Conservation (phyloP, 2,797 vertebrate species). For the Acanthornis magna region DNA sequence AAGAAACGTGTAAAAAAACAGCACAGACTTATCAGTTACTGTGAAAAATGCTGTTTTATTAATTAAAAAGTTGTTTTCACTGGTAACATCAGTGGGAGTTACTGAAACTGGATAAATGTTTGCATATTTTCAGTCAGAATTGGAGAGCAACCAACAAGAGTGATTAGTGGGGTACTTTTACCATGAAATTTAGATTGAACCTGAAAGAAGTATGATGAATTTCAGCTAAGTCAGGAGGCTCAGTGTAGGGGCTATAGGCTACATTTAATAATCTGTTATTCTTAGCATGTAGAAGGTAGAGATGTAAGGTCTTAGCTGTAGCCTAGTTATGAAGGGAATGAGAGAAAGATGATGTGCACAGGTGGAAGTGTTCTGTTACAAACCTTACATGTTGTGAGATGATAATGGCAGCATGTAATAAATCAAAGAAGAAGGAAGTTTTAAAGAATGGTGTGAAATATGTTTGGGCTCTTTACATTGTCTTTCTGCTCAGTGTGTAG, state of each 20-base stretch:
- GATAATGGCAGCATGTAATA: not conserved
- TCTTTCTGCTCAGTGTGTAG: not conserved
- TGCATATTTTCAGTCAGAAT: not conserved
- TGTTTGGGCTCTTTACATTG: not conserved
- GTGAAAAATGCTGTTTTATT: not conserved
- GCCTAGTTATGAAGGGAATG: not conserved
- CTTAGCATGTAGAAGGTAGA: not conserved
- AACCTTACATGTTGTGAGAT: not conserved
- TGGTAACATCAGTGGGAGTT: not conserved
- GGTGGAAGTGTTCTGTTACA: not conserved
- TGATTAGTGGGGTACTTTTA: not conserved
- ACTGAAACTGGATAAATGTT: not conserved
- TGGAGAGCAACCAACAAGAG: not conserved
- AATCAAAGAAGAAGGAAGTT: not conserved
- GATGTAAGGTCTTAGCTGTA: not conserved
- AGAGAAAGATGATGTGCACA: not conserved
- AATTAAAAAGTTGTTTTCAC: not conserved
- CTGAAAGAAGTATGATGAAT: not conserved
- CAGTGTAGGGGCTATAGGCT: not conserved
- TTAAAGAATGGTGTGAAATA: not conserved
- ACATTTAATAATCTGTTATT: not conserved
- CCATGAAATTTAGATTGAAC: not conserved
- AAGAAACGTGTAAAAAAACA: not conserved
- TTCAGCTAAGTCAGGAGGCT: not conserved
- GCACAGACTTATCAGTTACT: not conserved